These are phyloP conservation scores for Istiophorus platypterus DNA, from an alignment of 2,113 vertebrate species.

Conservation along the genomic window DNA sequence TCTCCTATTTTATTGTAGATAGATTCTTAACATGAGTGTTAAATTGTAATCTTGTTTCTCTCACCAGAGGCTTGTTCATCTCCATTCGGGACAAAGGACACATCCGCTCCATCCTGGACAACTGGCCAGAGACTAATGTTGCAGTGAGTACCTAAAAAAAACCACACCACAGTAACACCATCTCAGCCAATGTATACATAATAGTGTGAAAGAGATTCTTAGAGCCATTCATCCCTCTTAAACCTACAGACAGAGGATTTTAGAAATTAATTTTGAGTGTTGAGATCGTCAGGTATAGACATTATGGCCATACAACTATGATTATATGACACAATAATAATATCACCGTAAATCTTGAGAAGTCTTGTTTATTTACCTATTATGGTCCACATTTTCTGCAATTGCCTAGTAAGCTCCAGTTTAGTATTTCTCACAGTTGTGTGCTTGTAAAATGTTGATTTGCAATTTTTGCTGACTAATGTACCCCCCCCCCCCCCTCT, in stretches of 20 bases:
- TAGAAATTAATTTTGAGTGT: neutral
- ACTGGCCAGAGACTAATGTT: slow-evolving; percentile 96
- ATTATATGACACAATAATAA: neutral
- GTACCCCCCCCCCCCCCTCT: neutral
- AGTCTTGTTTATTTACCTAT: neutral
- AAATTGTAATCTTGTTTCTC: slow-evolving; percentile 34
- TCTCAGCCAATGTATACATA: neutral
- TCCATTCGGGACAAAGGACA: slow-evolving; percentile 97
- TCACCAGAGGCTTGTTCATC: slow-evolving; percentile 94
- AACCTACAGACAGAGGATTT: neutral
- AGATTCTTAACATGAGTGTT: neutral
- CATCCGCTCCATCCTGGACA: slow-evolving; percentile 94
- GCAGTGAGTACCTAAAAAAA: slow-evolving; percentile 83
- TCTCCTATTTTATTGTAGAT: neutral
- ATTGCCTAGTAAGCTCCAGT: neutral
- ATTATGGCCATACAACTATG: neutral
- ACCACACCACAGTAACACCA: neutral
- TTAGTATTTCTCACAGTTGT: neutral
- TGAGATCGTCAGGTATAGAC: neutral
- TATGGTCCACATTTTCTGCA: neutral
- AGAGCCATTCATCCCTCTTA: neutral
- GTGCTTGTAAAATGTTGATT: slow-evolving; percentile 3
- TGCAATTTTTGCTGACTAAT: neutral
- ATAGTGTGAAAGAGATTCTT: neutral
- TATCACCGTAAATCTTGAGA: neutral